Percentiles rank a stretch among this genome's conserved stretches.
phyloP scores from a whole-genome alignment of 2,113 vertebrate genomes.

The Lamprologus lemairii region DNA sequence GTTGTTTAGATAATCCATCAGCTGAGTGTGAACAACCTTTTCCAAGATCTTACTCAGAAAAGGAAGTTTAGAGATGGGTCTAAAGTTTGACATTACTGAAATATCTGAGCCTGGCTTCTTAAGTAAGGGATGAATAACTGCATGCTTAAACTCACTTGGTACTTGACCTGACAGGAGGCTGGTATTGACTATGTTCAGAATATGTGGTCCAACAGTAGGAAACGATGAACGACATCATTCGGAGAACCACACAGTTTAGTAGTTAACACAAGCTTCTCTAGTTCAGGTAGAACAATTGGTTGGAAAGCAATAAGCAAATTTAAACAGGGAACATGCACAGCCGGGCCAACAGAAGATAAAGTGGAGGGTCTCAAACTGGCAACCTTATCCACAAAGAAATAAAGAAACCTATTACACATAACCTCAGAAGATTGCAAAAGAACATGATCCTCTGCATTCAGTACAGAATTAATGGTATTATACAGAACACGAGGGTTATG shows the following conservation, averaged over 20 bases:
- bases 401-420: background rate
- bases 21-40: too few relatives aligned
- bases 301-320: background rate
- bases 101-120: too few relatives aligned
- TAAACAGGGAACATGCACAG: background rate
- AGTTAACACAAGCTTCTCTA: too few relatives aligned
- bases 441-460: background rate
- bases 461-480: background rate
- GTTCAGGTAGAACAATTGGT: background rate
- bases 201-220: too few relatives aligned
- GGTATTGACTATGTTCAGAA: too few relatives aligned
- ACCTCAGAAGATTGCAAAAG: background rate
- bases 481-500: background rate
- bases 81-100: rapidly evolving
- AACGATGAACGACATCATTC: too few relatives aligned
- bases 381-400: background rate
- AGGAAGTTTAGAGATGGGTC: too few relatives aligned
- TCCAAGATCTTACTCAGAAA: too few relatives aligned
- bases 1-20: too few relatives aligned
- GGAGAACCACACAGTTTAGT: rapidly evolving
- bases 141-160: too few relatives aligned
- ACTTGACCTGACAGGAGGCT: too few relatives aligned
- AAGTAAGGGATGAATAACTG: too few relatives aligned
- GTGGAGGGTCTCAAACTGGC: background rate
- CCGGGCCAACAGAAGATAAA: background rate